Percentiles rank a stretch among this genome's conserved stretches.
phyloP scores from a whole-genome alignment of 2,888 invertebrate species.

The Tyria jacobaeae region DNA sequence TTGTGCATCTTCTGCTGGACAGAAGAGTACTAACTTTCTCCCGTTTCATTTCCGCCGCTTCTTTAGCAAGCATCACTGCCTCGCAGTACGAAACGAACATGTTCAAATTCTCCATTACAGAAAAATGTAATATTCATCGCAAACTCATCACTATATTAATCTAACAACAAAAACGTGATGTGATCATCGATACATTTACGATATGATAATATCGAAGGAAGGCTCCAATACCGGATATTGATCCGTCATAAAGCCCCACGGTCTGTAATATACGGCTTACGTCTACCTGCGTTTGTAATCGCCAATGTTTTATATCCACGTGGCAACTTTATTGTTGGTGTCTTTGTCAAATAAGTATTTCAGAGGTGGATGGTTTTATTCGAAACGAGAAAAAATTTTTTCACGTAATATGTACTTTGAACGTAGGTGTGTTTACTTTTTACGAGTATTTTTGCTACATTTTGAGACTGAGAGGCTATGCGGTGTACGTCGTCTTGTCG shows the following conservation, averaged over 20 bases:
- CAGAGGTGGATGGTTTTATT: conserved; percentile 4
- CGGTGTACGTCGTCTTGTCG: too few species aligned
- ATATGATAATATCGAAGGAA: conserved; percentile 11
- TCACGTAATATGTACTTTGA: neutral
- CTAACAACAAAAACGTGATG: neutral
- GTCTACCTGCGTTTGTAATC: conserved; percentile 5
- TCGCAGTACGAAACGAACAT: too few species aligned
- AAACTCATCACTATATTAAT: neutral
- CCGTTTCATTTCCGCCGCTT: too few species aligned
- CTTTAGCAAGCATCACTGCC: too few species aligned
- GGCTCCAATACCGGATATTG: conserved; percentile 7
- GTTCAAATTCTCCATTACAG: too few species aligned
- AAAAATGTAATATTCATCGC: neutral
- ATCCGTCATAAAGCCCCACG: conserved; percentile 1
- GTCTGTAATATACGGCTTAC: neutral
- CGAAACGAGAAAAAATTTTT: neutral
- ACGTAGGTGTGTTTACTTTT: neutral
- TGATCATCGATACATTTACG: neutral
- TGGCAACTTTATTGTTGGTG: conserved; percentile 28
- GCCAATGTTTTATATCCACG: conserved; percentile 29
- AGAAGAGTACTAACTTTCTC: too few species aligned
- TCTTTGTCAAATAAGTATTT: conserved; percentile 28
- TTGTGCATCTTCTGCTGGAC: too few species aligned
- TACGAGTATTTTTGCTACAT: neutral
- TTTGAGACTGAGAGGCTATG: too few species aligned